Evolutionary conservation across 2,797 vertebrate species (phyloP), one percentile per base, ranked within the genome.

Genomic region (Choloepus didactylus): DNA sequence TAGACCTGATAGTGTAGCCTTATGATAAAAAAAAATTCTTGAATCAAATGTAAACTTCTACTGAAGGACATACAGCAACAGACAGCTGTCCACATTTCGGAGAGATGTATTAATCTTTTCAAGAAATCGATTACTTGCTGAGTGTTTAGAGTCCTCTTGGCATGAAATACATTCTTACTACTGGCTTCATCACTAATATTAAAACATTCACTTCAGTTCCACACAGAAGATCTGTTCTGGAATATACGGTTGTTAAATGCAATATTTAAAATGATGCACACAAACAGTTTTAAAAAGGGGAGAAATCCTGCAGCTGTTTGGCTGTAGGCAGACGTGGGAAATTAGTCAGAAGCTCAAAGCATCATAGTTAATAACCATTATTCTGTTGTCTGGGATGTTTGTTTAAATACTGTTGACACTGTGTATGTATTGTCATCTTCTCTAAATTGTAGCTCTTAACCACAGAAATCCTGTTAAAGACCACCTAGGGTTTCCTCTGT

Each of bases 391-490:
- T 94, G 90, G 79, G 96, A 64, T 92, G 95, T 96, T 98, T 96
- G 84, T 96, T 97, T 98, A 91, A 96, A 97, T 97, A 95, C 93
- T 96, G 88, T 73, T 97, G 96, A 97, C 92, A 93, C 95, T 97
- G 97, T 97, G 91, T 95, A 4, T 88, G 66, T 94, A 75, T 95
- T 97, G 85, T 85, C 91, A 97, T 92, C 95, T 93, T 91, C 67
- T 94, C 89, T 95, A 95, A 97, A 93, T 89, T 89, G 92, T 96
- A 96, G 95, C 94, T 98, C 95, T 94, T 97, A 92, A 90, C 87
- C 97, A 86, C 96, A 94, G 76, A 96, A 91, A 96, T 96, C 97
- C 97, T 96, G 96, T 97, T 96, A 97, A 96, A 97, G 97, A 98
- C 97, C 97, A 97, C 95, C 91, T 96, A 96, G 96, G 69, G 67